Percentiles rank a stretch among this genome's conserved stretches.
phyloP scores from a whole-genome alignment of 2,888 invertebrate genomes.

The Tetramorium bicarinatum region DNA sequence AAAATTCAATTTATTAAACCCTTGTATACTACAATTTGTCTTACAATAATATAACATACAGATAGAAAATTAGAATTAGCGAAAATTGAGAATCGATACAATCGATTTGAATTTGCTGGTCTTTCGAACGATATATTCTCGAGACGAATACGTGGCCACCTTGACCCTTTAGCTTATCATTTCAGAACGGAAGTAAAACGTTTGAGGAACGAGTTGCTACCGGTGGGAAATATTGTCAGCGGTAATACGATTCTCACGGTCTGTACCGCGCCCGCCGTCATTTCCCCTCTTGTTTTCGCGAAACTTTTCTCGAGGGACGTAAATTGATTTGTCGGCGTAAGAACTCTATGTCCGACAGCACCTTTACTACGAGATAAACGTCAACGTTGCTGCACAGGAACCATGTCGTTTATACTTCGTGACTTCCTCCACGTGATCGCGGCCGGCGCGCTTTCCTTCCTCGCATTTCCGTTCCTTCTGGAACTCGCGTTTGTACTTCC shows the following conservation, averaged over 20 bases:
- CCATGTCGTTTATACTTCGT: slow-evolving; percentile 55
- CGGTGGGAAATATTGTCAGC: slow-evolving; percentile 61
- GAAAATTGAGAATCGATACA: neutral
- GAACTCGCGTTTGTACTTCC: slow-evolving; percentile 43
- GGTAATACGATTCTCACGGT: slow-evolving; percentile 68
- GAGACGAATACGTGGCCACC: neutral
- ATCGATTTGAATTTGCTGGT: neutral
- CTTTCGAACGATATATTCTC: neutral
- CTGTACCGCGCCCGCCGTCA: slow-evolving; percentile 21
- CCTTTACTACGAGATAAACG: slow-evolving; percentile 60
- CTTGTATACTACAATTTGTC: neutral
- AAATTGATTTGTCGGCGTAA: slow-evolving; percentile 72
- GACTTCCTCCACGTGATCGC: slow-evolving; percentile 50
- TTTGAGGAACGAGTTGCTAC: slow-evolving; percentile 46
- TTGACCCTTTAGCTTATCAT: slow-evolving; percentile 46
- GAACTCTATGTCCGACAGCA: slow-evolving; percentile 62
- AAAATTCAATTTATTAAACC: neutral
- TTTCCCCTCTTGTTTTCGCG: slow-evolving; percentile 61
- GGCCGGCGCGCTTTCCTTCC: slow-evolving; percentile 32
- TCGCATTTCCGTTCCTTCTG: slow-evolving; percentile 44
- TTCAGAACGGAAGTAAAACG: slow-evolving; percentile 36
- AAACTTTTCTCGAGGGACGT: slow-evolving; percentile 66
- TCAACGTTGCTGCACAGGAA: slow-evolving; percentile 56
- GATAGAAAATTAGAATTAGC: neutral
- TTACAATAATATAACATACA: neutral